phyloP scores from a whole-genome alignment of 2,888 invertebrate species.

The Rapana venosa region DNA sequence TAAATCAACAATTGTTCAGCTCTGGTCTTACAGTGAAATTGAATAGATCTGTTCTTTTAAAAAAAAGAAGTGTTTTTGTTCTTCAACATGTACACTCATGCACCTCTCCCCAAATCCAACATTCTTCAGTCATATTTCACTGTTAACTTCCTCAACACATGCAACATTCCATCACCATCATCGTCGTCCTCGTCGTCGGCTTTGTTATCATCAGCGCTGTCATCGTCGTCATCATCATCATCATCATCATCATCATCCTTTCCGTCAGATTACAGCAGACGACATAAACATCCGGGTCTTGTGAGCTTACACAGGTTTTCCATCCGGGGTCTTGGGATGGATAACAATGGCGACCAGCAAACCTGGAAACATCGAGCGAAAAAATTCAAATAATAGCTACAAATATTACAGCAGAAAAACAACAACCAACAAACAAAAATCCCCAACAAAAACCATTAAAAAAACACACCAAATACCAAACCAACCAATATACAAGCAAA shows the following conservation, averaged over 20 bases:
- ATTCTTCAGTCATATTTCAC: no score
- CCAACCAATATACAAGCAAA: neutral
- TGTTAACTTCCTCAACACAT: no score
- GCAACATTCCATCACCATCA: no score
- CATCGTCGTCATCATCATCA: neutral
- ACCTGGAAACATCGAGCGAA: neutral
- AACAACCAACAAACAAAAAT: no score
- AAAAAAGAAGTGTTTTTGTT: no score
- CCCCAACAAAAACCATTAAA: neutral
- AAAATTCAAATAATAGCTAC: neutral
- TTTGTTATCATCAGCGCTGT: neutral
- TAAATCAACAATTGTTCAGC: no score
- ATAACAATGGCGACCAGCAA: neutral
- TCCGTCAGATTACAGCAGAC: neutral
- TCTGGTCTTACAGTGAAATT: no score
- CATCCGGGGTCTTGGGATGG: slow-evolving; percentile 15
- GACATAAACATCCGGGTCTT: neutral
- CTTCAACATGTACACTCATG: no score
- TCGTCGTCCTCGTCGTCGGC: no score
- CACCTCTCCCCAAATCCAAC: no score
- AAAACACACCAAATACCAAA: neutral
- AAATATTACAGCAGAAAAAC: neutral
- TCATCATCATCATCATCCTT: neutral
- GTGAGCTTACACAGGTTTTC: neutral
- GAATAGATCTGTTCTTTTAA: no score